Base-by-base conservation (phyloP, 2,113 vertebrate species). In the Mormoops blainvillei region DNA sequence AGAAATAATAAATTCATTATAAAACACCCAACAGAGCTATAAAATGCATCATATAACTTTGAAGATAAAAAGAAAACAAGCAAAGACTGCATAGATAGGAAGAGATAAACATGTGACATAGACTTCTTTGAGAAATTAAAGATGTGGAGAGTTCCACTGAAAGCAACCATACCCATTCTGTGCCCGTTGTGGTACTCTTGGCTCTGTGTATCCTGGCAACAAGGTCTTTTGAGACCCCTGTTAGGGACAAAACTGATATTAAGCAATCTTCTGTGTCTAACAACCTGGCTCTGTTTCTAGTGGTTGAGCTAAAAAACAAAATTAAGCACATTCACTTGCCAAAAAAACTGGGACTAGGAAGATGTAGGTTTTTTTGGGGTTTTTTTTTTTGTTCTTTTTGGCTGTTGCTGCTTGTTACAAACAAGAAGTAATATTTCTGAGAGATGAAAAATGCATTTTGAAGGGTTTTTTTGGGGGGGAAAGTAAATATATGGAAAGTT, bases 191-290 rank as follows among this genome's bases (percentile, higher is more conserved):
- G 52, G 65, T 94, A 97, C 81, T 54, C 73, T 94, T 80, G 70
- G 36, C 67, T 97, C 7, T 0, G 18, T 0, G 90, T 98, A 98
- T 98, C 98, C 94, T 97, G 92, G 97, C 97, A 98, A 98, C 97
- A 0, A n/a, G 41, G 41, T 89, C 96, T 98, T 98, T 14, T 22
- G 96, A 98, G 97, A 97, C 70, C 61, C 52, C 87, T 70, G 50
- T 19, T 97, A 94, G 84, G 96, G 95, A 97, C 96, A 97, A 95
- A 98, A 97, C 78, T 95, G 74, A 63, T 97, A 94, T 96, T 98
- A 98, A 98, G 97, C 95, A 98, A 86, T 97, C 97, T 98, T 98
- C 97, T 94, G 63, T 97, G 92, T 98, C 97, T 98, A 98, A 98
- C 94, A 98, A 76, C 86, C 95, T 98, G 96, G 97, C 97, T 98